Evolutionary conservation across 2,797 vertebrate species (phyloP).

Genomic region (Psittacula derbiana): DNA sequence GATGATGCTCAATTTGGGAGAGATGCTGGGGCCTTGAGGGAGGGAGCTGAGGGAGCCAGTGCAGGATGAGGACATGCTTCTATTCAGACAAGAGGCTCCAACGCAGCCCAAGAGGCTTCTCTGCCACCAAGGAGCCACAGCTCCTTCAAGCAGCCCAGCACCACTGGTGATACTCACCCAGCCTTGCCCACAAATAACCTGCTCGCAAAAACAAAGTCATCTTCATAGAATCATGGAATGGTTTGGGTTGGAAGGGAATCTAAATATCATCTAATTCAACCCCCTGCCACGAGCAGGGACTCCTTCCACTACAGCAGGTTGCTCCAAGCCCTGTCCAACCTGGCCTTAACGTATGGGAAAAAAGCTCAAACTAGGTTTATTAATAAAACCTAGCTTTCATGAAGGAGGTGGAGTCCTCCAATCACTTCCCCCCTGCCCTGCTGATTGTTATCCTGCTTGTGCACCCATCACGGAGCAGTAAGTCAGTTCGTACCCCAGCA

Average conservation of each 20-base stretch:
- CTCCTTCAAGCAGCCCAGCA: not conserved
- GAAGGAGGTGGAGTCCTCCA: not conserved
- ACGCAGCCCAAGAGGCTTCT: not conserved
- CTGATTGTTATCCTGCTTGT: not conserved
- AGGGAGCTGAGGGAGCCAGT: accelerated
- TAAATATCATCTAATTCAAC: not conserved
- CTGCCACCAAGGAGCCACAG: not conserved
- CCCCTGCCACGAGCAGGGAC: not conserved
- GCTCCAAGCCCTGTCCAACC: not conserved
- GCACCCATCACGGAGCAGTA: accelerated
- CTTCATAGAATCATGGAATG: not conserved
- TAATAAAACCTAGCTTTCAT: not conserved
- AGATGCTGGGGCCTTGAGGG: not conserved
- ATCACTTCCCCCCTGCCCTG: not conserved
- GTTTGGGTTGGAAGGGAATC: not conserved
- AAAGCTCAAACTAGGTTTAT: not conserved
- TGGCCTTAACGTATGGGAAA: not conserved
- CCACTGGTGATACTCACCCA: not conserved
- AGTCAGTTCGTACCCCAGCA: accelerated
- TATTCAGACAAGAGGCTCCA: not conserved
- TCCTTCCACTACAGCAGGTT: not conserved
- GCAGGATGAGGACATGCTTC: not conserved
- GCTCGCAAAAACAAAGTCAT: accelerated
- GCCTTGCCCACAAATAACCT: not conserved
- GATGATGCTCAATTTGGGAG: not conserved